A percentile compares a stretch with the other conserved stretches of the same genome.
phyloP scores from a whole-genome alignment of 2,113 vertebrate genomes.

The Thamnaconus septentrionalis region DNA sequence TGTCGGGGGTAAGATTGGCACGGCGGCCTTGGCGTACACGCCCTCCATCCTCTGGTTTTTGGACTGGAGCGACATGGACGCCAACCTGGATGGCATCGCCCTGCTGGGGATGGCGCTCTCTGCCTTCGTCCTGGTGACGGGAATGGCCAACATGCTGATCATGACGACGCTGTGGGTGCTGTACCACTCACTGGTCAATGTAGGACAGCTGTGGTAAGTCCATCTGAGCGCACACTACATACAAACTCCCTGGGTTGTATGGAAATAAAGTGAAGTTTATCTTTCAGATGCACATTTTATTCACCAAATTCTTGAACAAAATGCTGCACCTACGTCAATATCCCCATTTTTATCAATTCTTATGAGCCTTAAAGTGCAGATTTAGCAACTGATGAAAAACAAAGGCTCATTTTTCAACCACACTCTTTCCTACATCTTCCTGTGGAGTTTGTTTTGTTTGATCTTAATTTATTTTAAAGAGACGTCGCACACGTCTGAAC shows the following conservation, averaged over 20 bases:
- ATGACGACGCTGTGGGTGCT: conserved; percentile 88
- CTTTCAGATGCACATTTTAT: no score
- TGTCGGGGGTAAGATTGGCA: conserved; percentile 78
- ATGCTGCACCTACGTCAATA: no score
- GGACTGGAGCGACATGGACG: conserved; percentile 88
- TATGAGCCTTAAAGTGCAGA: no score
- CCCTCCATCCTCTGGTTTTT: conserved; percentile 89
- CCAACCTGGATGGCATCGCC: conserved; percentile 83
- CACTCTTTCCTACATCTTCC: no score
- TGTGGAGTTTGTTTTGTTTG: no score
- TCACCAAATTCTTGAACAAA: no score
- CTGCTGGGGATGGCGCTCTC: conserved; percentile 81
- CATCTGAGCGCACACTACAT: neutral
- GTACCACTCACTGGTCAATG: conserved; percentile 89
- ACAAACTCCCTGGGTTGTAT: neutral
- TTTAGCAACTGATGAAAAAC: no score
- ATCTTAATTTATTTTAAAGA: no score
- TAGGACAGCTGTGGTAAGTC: conserved; percentile 94
- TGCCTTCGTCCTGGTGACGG: conserved; percentile 79
- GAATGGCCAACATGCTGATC: conserved; percentile 90
- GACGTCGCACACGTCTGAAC: no score
- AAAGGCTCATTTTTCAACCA: no score
- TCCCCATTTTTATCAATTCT: neutral
- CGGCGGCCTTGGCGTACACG: conserved; percentile 78
- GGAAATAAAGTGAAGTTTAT: no score